Percentiles rank a stretch among this genome's conserved stretches.
Evolutionary conservation across 2,113 vertebrate species (phyloP).

Genomic region (Ptyas mucosa): DNA sequence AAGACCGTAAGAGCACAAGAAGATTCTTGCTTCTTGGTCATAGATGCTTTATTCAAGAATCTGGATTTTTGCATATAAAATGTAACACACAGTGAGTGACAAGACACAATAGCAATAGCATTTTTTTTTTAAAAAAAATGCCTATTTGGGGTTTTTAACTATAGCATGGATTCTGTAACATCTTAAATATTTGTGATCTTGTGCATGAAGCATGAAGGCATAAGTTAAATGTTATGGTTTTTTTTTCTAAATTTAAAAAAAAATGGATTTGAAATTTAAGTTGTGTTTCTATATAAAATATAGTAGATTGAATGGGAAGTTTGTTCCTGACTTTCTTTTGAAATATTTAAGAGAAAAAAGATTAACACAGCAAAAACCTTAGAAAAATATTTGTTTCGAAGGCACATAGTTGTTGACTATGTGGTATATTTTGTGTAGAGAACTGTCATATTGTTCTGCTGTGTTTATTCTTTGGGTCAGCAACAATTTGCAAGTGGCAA

Average conservation of each 20-base stretch:
- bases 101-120: not conserved
- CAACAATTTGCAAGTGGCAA: not conserved
- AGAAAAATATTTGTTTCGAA: not conserved
- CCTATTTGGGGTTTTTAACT: conserved; percentile 48
- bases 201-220: conserved; percentile 56
- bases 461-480: not conserved
- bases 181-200: conserved; percentile 6
- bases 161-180: conserved; percentile 13
- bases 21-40: not conserved
- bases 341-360: not conserved
- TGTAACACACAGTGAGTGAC: not conserved
- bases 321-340: not conserved
- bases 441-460: not conserved
- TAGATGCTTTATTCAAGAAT: not conserved
- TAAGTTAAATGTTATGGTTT: not conserved
- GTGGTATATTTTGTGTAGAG: not conserved
- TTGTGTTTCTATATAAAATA: not conserved
- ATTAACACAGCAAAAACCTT: not conserved
- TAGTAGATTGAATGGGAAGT: not conserved
- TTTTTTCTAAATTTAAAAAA: not conserved
- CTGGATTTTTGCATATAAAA: not conserved
- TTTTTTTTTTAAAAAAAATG: not conserved
- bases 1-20: not conserved
- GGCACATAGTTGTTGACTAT: not conserved
- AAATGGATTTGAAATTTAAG: not conserved